Evolutionary conservation across 2,888 invertebrate species (phyloP).

Genomic region (Eristalinus sepulchralis): DNA sequence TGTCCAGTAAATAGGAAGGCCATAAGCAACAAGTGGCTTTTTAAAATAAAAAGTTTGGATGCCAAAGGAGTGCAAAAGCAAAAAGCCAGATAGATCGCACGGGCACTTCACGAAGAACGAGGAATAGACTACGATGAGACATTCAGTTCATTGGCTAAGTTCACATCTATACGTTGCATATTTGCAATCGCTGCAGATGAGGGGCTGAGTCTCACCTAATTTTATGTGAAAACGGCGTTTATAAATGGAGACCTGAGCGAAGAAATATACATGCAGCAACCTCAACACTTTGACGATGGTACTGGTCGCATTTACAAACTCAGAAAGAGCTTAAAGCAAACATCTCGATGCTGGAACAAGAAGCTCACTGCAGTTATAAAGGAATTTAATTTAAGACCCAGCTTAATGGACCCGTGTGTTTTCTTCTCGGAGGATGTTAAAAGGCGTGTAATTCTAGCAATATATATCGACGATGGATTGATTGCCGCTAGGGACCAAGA

Average conservation of each 20-base stretch:
- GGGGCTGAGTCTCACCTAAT: conserved; percentile 44
- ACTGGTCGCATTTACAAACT: conserved; percentile 68
- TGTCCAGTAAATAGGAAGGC: conserved; percentile 57
- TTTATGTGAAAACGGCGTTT: conserved; percentile 68
- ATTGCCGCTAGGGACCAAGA: conserved; percentile 57
- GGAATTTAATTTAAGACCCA: conserved; percentile 69
- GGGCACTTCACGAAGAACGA: conserved; percentile 73
- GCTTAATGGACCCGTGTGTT: conserved; percentile 73
- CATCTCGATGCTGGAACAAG: conserved; percentile 72
- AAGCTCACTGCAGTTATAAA: conserved; percentile 72
- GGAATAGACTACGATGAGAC: conserved; percentile 75
- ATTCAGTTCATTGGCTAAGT: conserved; percentile 75
- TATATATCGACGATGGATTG: conserved; percentile 74
- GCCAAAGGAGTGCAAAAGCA: conserved; percentile 39
- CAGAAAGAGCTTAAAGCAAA: conserved; percentile 72
- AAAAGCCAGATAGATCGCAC: conserved; percentile 74
- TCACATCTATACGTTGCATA: conserved; percentile 72
- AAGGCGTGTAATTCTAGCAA: conserved; percentile 61
- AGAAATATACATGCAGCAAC: conserved; percentile 61
- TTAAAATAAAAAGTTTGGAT: conserved; percentile 70
- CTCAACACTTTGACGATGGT: conserved; percentile 67
- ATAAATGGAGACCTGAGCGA: conserved; percentile 55
- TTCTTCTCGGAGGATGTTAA: conserved; percentile 63
- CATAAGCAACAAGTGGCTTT: conserved; percentile 74
- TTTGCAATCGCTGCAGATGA: conserved; percentile 61